Evolutionary conservation across 2,888 invertebrate species (phyloP).

Genomic region (Platypus cylindrus): DNA sequence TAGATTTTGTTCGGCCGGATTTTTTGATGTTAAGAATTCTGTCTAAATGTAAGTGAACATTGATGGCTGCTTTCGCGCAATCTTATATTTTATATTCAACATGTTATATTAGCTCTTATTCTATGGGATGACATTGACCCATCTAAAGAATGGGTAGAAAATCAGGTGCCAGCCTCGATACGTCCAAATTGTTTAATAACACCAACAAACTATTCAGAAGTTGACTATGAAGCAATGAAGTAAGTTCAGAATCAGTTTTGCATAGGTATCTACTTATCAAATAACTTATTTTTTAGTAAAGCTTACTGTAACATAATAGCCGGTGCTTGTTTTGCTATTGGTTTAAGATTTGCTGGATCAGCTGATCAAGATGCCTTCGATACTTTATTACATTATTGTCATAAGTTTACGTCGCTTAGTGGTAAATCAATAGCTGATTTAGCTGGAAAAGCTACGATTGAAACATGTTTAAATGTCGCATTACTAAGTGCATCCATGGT

Average conservation of each 20-base stretch:
- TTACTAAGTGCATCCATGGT: conserved; percentile 73
- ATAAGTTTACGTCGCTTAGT: conserved; percentile 53
- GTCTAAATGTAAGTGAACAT: conserved; percentile 46
- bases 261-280: not conserved
- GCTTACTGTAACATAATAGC: conserved; percentile 93
- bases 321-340: conserved; percentile 88
- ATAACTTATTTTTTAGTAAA: conserved; percentile 48
- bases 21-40: conserved; percentile 72
- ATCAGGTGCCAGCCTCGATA: conserved; percentile 66
- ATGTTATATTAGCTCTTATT: conserved; percentile 51
- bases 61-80: not conserved
- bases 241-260: conserved; percentile 32
- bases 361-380: conserved; percentile 70
- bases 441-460: conserved; percentile 81
- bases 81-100: conserved; percentile 1
- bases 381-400: conserved; percentile 61
- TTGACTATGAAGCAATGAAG: conserved; percentile 92
- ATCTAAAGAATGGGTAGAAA: conserved; percentile 69
- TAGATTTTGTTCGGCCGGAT: conserved; percentile 88
- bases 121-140: conserved; percentile 80
- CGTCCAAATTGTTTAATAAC: conserved; percentile 66
- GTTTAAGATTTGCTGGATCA: conserved; percentile 87
- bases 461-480: conserved; percentile 75
- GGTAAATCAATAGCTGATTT: conserved; percentile 67
- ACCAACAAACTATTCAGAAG: conserved; percentile 48